phyloP scores from a whole-genome alignment of 2,113 vertebrate species.

The Plotosus lineatus region DNA sequence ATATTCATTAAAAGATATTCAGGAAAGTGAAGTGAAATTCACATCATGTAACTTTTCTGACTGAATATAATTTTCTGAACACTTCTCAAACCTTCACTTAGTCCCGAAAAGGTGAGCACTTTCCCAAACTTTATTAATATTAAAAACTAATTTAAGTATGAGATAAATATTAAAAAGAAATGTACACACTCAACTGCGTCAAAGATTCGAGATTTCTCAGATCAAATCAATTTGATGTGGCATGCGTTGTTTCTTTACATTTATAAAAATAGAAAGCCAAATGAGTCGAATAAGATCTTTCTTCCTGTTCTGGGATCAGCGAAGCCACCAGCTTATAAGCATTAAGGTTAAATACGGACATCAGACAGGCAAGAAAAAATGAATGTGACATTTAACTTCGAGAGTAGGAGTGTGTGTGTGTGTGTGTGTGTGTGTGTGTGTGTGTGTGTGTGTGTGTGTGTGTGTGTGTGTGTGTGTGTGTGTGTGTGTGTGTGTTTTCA shows the following conservation, averaged over 20 bases:
- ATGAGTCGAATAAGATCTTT: constrained; percentile 43
- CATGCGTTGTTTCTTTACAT: constrained; percentile 40
- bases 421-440: constrained; percentile 27
- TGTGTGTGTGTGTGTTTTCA: constrained; percentile 24
- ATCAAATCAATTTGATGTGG: constrained; percentile 48
- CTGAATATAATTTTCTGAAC: constrained; percentile 40
- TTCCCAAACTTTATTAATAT: constrained; percentile 54
- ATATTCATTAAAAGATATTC: background rate
- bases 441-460: constrained; percentile 31
- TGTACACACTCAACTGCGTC: constrained; percentile 31
- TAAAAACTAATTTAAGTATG: constrained; percentile 51
- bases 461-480: constrained; percentile 27
- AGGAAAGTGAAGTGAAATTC: background rate
- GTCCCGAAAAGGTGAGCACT: constrained; percentile 33
- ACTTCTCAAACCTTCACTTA: constrained; percentile 27
- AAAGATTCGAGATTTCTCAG: constrained; percentile 49
- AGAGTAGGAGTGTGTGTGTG: constrained; percentile 35
- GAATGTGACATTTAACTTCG: constrained; percentile 45
- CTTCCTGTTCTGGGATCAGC: constrained; percentile 27
- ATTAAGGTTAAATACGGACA: constrained; percentile 48
- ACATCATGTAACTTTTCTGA: constrained; percentile 44
- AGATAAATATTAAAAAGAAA: constrained; percentile 30
- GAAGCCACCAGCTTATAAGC: constrained; percentile 16
- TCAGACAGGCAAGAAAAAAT: constrained; percentile 30
- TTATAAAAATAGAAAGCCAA: constrained; percentile 53